Conservation (phyloP, 2,888 invertebrate species). For the Thumatha senex region DNA sequence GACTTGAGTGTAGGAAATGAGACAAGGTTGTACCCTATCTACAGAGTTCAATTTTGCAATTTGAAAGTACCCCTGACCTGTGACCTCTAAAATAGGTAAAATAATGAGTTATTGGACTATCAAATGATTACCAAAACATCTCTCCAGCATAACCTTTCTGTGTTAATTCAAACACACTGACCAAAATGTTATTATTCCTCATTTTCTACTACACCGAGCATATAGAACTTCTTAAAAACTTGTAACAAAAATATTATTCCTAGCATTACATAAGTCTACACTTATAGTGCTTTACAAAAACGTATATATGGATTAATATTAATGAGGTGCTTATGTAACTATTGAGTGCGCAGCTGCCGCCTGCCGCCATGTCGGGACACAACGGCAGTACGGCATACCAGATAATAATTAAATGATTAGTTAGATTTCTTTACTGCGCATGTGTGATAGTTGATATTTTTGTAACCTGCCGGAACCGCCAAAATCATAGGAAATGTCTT, state of each 20-base stretch:
- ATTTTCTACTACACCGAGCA: too few relatives aligned
- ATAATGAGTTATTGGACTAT: too few relatives aligned
- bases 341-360: constrained; percentile 23
- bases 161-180: too few relatives aligned
- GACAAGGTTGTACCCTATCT: background rate
- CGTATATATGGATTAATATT: constrained; percentile 3
- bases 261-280: background rate
- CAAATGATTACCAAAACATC: too few relatives aligned
- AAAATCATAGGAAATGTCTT: too few relatives aligned
- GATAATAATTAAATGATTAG: constrained; percentile 22
- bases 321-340: constrained; percentile 18
- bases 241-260: background rate
- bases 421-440: constrained; percentile 6
- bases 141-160: too few relatives aligned
- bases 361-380: constrained; percentile 5
- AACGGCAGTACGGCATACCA: constrained; percentile 18
- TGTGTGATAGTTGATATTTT: background rate
- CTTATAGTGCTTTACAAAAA: constrained; percentile 1
- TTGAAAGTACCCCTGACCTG: too few relatives aligned
- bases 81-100: too few relatives aligned
- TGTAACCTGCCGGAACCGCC: background rate
- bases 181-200: too few relatives aligned
- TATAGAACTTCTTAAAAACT: background rate
- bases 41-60: too few relatives aligned
- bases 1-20: background rate